phyloP scores from a whole-genome alignment of 2,797 vertebrate genomes.

The Microctenopoma lineatum region DNA sequence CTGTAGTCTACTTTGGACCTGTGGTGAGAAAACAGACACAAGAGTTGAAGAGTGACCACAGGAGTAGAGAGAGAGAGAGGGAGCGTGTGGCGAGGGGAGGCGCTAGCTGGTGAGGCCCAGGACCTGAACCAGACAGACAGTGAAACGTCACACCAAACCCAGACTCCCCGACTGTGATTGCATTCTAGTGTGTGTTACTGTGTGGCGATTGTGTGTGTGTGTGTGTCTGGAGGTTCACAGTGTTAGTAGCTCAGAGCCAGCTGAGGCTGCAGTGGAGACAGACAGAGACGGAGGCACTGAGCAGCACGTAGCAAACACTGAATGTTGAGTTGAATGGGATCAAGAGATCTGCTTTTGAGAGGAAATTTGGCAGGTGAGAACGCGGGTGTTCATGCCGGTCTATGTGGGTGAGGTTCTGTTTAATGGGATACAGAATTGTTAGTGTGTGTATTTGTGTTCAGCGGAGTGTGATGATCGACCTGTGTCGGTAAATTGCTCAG shows the following conservation, averaged over 20 bases:
- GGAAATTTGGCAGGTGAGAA: conserved; percentile 64
- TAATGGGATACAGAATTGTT: background rate
- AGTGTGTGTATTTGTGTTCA: conserved; percentile 2
- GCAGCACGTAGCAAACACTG: conserved; percentile 53
- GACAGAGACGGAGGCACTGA: conserved; percentile 61
- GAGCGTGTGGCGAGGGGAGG: conserved; percentile 47
- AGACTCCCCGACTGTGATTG: conserved; percentile 67
- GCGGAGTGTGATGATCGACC: background rate
- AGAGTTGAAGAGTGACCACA: conserved; percentile 42
- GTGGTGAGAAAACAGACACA: conserved; percentile 11
- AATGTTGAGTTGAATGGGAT: conserved; percentile 52
- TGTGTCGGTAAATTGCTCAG: conserved; percentile 2
- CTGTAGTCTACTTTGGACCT: conserved; percentile 12
- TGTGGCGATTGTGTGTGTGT: conserved; percentile 29
- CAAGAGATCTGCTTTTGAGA: conserved; percentile 51
- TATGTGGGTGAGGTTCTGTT: background rate
- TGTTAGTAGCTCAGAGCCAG: conserved; percentile 70
- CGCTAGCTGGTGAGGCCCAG: conserved; percentile 46
- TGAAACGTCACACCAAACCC: conserved; percentile 72
- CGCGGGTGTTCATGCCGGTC: background rate
- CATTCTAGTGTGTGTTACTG: conserved; percentile 36
- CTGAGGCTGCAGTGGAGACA: conserved; percentile 68
- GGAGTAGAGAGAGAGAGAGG: conserved; percentile 24
- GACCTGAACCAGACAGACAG: conserved; percentile 75
- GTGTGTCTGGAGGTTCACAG: conserved; percentile 61